phyloP scores from a whole-genome alignment of 2,888 invertebrate genomes.

The Eurois occulta region DNA sequence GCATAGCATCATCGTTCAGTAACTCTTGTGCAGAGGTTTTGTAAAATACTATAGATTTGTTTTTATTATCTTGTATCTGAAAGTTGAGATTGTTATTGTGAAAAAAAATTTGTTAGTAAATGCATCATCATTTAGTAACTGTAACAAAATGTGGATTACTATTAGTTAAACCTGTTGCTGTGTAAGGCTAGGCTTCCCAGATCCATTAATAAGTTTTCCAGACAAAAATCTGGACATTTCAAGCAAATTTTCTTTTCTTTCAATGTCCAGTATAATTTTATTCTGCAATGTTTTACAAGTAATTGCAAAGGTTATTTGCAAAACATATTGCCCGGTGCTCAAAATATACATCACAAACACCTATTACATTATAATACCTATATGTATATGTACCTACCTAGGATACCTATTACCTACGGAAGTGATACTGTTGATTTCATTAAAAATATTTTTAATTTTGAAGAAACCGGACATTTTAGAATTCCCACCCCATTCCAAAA shows the following conservation, averaged over 20 bases:
- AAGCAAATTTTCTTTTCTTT: neutral
- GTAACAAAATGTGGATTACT: neutral
- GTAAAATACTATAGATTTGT: conserved; percentile 85
- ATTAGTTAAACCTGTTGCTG: neutral
- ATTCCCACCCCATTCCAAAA: too few relatives aligned
- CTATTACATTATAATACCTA: too few relatives aligned
- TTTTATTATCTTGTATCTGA: conserved; percentile 78
- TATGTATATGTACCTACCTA: too few relatives aligned
- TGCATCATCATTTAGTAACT: neutral
- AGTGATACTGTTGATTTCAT: too few relatives aligned
- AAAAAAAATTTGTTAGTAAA: neutral
- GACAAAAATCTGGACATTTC: neutral
- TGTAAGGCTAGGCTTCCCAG: neutral
- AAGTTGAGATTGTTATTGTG: conserved; percentile 48
- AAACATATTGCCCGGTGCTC: too few relatives aligned
- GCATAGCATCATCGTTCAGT: conserved; percentile 74
- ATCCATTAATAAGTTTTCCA: neutral
- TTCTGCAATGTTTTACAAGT: too few relatives aligned
- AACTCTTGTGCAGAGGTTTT: conserved; percentile 79
- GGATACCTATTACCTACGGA: too few relatives aligned
- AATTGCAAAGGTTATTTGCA: too few relatives aligned
- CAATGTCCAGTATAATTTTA: neutral
- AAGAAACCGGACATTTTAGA: too few relatives aligned
- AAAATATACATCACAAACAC: too few relatives aligned
- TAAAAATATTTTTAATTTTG: too few relatives aligned